Evolutionary conservation across 2,113 vertebrate species (phyloP), one percentile per base, ranked within the genome.

Genomic region (Stegastes partitus): DNA sequence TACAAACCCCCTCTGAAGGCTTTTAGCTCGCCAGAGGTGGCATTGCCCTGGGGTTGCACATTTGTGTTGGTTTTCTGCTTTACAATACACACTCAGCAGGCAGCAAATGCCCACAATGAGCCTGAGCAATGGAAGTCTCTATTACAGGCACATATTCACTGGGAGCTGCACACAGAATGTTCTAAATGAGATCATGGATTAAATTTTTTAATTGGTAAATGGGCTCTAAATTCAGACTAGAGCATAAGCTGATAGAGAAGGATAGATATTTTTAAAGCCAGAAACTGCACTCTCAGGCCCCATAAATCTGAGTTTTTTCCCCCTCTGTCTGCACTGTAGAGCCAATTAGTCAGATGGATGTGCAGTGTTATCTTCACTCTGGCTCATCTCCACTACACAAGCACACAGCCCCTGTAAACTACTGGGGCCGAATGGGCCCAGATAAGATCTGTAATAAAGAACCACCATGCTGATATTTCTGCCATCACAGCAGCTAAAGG

Each of bases 311-410:
- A 73, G 50, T 44, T 49, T 79, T 80, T 67, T 10, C 7, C 31
- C 68, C 73, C 55, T 77, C 55, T 64, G 61, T 65, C 56, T 87
- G 73, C 67, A 81, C 56, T 66, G 80, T 84, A 66, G 53, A 85
- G 82, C 85, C 86, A 93, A 90, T 93, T 92, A 92, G 87, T 86
- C 77, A 82, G 88, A 93, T 92, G 79, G 88, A 92, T 91, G 86
- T 84, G 79, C 67, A 28, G 82, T 19, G 64, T 85, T 87, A 88
- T 89, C 85, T 84, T 55, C 67, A 80, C 67, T 75, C 57, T 72
- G 77, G 69, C 82, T 84, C 74, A 19, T 81, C 85, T 82, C 82
- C 80, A 57, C 84, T 45, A 56, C 18, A 2, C 77, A 81, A 31
- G 22, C 74, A 65, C 82, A 73, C 42, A 50, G 74, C 18, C 22